phyloP scores from a whole-genome alignment of 2,797 vertebrate species.

The Chelon auratus region DNA sequence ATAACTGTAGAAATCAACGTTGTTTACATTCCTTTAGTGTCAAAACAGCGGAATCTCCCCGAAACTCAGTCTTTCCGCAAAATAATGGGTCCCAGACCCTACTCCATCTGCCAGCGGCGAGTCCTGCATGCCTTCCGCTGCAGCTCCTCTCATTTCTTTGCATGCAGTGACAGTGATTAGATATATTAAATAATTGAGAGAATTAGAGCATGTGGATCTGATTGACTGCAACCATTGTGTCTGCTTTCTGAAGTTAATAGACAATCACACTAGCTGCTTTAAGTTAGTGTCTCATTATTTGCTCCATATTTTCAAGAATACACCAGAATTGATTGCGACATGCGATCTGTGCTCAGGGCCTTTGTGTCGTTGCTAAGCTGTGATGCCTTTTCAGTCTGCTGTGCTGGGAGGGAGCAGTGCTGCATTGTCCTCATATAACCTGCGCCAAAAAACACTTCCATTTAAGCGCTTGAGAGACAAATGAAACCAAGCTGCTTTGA shows the following conservation, averaged over 20 bases:
- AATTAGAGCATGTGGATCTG: conserved; percentile 34
- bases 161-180: conserved; percentile 41
- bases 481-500: conserved; percentile 11
- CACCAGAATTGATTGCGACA: conserved; percentile 35
- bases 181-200: conserved; percentile 31
- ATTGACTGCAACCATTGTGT: conserved; percentile 36
- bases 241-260: conserved; percentile 31
- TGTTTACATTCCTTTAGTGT: conserved; percentile 79
- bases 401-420: conserved; percentile 32
- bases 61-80: conserved; percentile 65
- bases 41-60: conserved; percentile 77
- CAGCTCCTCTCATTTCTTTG: conserved; percentile 12
- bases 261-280: conserved; percentile 6
- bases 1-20: conserved; percentile 61
- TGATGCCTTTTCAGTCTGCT: conserved; percentile 51
- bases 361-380: conserved; percentile 30
- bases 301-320: conserved; percentile 30
- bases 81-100: conserved; percentile 76
- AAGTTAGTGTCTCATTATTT: conserved; percentile 40
- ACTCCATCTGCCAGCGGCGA: conserved; percentile 42
- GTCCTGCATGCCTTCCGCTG: conserved; percentile 29
- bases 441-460: neutral
- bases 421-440: conserved; percentile 60
- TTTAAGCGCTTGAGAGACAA: conserved; percentile 4
- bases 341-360: conserved; percentile 31